Conservation (phyloP, 2,888 invertebrate genomes). For the Linnaemya tessellans region DNA sequence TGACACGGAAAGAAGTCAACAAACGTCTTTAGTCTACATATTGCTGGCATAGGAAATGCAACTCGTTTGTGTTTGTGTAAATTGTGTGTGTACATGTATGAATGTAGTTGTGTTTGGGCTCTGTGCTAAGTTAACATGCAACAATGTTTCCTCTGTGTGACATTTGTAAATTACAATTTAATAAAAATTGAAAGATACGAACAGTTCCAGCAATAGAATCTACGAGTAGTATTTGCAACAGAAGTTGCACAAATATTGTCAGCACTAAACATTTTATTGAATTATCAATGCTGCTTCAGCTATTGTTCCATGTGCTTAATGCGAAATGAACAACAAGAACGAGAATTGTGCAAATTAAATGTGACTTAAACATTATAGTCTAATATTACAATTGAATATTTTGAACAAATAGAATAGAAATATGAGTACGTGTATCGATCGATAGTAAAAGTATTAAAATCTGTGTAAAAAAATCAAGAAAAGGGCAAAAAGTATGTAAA, state of each 20-base stretch:
- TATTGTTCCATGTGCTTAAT: slow-evolving; percentile 42
- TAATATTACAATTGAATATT: background rate
- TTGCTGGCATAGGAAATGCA: slow-evolving; percentile 30
- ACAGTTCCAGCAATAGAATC: slow-evolving; percentile 19
- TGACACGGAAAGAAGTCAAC: slow-evolving; percentile 64
- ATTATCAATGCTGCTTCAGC: slow-evolving; percentile 42
- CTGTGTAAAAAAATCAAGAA: too few species aligned
- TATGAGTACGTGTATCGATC: background rate
- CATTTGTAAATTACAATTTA: slow-evolving; percentile 64
- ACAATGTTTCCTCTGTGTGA: slow-evolving; percentile 54
- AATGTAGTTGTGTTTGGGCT: background rate
- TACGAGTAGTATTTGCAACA: slow-evolving; percentile 14
- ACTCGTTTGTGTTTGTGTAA: background rate
- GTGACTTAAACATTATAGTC: slow-evolving; percentile 29
- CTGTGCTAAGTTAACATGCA: slow-evolving; percentile 30
- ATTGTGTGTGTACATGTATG: background rate
- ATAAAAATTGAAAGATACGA: slow-evolving; percentile 30
- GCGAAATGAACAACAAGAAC: slow-evolving; percentile 39
- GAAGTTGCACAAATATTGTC: slow-evolving; percentile 34
- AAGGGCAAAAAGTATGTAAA: too few species aligned
- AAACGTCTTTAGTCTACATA: slow-evolving; percentile 60
- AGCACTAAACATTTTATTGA: slow-evolving; percentile 49
- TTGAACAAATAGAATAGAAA: background rate
- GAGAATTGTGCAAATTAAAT: slow-evolving; percentile 35
- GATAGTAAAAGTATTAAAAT: background rate